These are phyloP conservation scores for Theocolax elegans DNA, from an alignment of 1,140 invertebrate species.

Conservation along the genomic window DNA sequence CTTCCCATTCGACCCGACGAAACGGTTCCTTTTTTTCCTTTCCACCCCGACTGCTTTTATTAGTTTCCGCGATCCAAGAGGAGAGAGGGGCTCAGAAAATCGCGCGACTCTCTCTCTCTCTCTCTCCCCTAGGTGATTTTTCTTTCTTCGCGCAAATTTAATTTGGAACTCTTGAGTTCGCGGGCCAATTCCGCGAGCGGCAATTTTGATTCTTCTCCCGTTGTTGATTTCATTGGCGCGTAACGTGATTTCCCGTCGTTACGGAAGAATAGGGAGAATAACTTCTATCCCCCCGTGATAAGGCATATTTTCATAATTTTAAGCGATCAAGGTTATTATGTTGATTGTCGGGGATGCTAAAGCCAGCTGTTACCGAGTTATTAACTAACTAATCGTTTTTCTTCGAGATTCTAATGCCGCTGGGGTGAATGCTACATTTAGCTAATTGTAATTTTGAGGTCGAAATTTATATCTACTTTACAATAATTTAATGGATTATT, in stretches of 20 bases:
- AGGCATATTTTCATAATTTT: slow-evolving; percentile 26
- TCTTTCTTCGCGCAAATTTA: slow-evolving; percentile 25
- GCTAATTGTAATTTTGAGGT: too few relatives aligned
- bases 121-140: background rate
- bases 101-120: background rate
- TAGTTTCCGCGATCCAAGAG: background rate
- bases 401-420: slow-evolving; percentile 2
- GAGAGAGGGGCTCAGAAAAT: slow-evolving; percentile 10
- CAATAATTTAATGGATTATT: background rate
- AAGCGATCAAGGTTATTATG: slow-evolving; percentile 20
- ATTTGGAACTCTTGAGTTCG: background rate
- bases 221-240: slow-evolving; percentile 8
- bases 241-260: slow-evolving; percentile 23
- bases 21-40: too few relatives aligned
- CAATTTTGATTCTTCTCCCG: background rate
- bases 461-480: too few relatives aligned
- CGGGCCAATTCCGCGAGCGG: background rate
- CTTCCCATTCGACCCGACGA: background rate
- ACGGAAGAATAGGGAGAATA: background rate
- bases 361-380: slow-evolving; percentile 12
- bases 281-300: background rate
- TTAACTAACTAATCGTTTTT: slow-evolving; percentile 19
- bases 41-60: slow-evolving; percentile 1
- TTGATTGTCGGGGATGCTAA: slow-evolving; percentile 7
- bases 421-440: too few relatives aligned